These are phyloP conservation scores for Cloeon dipterum DNA, from an alignment of 2,888 invertebrate species.

Conservation along the genomic window DNA sequence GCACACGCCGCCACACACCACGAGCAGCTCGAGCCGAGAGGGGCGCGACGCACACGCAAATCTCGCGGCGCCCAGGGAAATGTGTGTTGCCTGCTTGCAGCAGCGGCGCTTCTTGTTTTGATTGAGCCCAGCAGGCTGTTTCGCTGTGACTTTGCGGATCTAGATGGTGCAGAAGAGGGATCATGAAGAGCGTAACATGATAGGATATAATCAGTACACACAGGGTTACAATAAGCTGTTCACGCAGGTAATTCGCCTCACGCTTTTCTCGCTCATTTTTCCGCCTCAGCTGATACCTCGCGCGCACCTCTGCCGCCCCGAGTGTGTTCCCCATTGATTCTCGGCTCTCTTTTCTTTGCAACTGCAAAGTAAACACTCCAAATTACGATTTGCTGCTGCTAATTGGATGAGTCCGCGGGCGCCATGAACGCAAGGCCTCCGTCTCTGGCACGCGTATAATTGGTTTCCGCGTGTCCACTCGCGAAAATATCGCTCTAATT, in stretches of 20 bases:
- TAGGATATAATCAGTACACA: constrained; percentile 52
- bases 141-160: too few species aligned
- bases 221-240: constrained; percentile 66
- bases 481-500: too few species aligned
- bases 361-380: neutral
- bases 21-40: constrained; percentile 2
- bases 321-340: neutral
- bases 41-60: neutral
- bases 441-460: too few species aligned
- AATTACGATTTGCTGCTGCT: neutral
- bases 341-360: constrained; percentile 5
- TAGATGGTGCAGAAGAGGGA: constrained; percentile 18
- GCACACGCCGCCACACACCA: constrained; percentile 2
- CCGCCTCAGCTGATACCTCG: neutral
- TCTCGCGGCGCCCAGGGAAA: neutral
- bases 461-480: too few species aligned
- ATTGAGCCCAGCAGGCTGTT: too few species aligned
- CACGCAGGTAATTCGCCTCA: constrained; percentile 36
- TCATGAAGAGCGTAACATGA: constrained; percentile 31
- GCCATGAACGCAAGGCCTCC: too few species aligned
- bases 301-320: neutral
- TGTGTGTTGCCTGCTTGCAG: too few species aligned
- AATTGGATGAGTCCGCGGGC: too few species aligned
- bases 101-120: too few species aligned
- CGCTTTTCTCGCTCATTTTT: neutral